A percentile compares a stretch with the other conserved stretches of the same genome.
phyloP scores from a whole-genome alignment of 2,113 vertebrate species.

The Narcine bancroftii region DNA sequence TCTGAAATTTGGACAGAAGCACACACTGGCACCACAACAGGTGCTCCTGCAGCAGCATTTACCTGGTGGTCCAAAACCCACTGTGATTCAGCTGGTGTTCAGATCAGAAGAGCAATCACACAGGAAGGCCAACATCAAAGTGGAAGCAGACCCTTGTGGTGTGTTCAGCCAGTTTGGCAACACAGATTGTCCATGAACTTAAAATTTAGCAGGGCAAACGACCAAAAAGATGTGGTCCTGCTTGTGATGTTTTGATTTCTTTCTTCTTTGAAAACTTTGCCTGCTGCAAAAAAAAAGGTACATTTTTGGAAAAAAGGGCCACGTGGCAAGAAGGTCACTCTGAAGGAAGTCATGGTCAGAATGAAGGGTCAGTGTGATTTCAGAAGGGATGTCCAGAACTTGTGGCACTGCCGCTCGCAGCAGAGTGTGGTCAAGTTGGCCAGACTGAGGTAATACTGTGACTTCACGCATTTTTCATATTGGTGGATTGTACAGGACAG shows the following conservation, averaged over 20 bases:
- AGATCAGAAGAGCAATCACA: neutral
- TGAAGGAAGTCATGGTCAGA: neutral
- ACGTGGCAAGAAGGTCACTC: neutral
- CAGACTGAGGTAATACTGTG: neutral
- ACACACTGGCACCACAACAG: neutral
- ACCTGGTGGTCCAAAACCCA: neutral
- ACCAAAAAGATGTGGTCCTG: neutral
- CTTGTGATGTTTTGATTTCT: neutral
- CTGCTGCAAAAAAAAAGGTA: no score
- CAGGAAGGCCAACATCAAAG: no score
- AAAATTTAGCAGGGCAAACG: neutral
- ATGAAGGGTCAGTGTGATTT: no score
- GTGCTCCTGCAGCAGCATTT: neutral
- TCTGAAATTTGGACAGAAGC: neutral
- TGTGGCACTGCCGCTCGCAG: neutral
- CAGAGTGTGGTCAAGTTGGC: neutral
- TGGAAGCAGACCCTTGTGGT: neutral
- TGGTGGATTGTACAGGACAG: neutral
- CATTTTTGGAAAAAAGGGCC: neutral
- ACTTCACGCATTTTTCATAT: neutral
- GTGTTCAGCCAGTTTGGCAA: constrained; percentile 11
- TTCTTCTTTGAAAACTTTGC: no score
- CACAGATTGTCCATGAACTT: neutral
- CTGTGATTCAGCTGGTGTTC: neutral
- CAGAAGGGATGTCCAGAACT: neutral